Evolutionary conservation across 2,888 invertebrate genomes (phyloP).

Genomic region (Lithophane ornitopus): DNA sequence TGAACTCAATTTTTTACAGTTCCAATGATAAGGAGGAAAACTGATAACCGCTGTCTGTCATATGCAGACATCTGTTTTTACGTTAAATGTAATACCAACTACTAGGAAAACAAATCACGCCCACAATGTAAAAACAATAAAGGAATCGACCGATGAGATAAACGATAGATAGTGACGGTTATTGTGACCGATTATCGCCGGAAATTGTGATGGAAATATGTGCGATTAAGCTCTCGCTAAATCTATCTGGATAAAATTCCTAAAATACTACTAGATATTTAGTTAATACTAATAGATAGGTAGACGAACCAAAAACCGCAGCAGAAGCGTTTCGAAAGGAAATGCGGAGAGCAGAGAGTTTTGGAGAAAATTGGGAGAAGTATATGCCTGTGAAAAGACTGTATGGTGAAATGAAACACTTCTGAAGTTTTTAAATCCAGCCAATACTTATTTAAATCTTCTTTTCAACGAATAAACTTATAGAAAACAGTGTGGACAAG

Average conservation of each 20-base stretch:
- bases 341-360: slow-evolving; percentile 3
- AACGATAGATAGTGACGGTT: slow-evolving; percentile 20
- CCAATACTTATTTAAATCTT: no score
- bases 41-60: not conserved
- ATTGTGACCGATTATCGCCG: slow-evolving; percentile 26
- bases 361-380: not conserved
- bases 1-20: not conserved
- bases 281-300: no score
- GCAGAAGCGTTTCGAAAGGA: not conserved
- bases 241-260: not conserved
- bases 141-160: slow-evolving; percentile 41
- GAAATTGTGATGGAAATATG: slow-evolving; percentile 21
- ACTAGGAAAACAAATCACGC: slow-evolving; percentile 54
- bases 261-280: not conserved
- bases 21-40: not conserved
- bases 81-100: slow-evolving; percentile 8
- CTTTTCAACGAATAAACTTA: no score
- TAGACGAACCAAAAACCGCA: not conserved
- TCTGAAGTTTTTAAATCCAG: no score
- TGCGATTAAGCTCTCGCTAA: not conserved
- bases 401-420: no score
- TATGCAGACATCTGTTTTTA: slow-evolving; percentile 7
- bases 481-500: no score
- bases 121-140: slow-evolving; percentile 20
- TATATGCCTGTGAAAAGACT: no score